phyloP scores from a whole-genome alignment of 2,888 invertebrate genomes.

The Leptarthrus brevirostris region DNA sequence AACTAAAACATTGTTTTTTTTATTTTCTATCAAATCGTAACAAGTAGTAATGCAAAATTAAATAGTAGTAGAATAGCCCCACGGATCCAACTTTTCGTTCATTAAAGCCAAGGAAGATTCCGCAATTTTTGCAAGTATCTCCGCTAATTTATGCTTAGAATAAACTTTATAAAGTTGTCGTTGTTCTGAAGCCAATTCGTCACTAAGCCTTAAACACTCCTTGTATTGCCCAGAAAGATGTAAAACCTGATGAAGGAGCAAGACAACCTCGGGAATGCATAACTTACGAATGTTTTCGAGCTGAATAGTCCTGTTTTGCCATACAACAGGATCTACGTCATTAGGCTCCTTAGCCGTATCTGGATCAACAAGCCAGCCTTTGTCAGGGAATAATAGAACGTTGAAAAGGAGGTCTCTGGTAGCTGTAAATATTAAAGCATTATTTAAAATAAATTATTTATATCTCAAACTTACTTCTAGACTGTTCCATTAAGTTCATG shows the following conservation, averaged over 20 bases:
- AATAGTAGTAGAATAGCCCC: slow-evolving; percentile 74
- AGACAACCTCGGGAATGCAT: slow-evolving; percentile 85
- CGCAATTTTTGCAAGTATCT: slow-evolving; percentile 80
- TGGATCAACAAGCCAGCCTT: slow-evolving; percentile 88
- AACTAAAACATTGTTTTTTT: not conserved
- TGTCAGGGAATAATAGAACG: slow-evolving; percentile 87
- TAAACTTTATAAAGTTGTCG: slow-evolving; percentile 85
- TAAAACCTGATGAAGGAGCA: slow-evolving; percentile 83
- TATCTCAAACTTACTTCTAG: slow-evolving; percentile 69
- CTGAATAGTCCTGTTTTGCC: slow-evolving; percentile 72
- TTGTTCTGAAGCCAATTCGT: slow-evolving; percentile 83
- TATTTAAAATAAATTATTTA: slow-evolving; percentile 24
- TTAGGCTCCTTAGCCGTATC: slow-evolving; percentile 69
- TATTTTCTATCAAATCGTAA: not conserved
- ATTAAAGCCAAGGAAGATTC: slow-evolving; percentile 82
- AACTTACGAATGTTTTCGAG: slow-evolving; percentile 80
- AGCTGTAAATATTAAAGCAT: slow-evolving; percentile 70
- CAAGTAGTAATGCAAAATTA: too few species aligned
- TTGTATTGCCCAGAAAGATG: slow-evolving; percentile 79
- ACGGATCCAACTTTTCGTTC: slow-evolving; percentile 83
- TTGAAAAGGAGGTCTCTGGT: slow-evolving; percentile 86
- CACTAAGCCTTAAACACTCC: slow-evolving; percentile 82
- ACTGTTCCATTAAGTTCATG: slow-evolving; percentile 76
- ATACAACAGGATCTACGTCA: slow-evolving; percentile 68
- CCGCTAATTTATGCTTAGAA: slow-evolving; percentile 79